These are phyloP conservation scores for Leucoptera coffeella DNA, from an alignment of 2,888 invertebrate genomes.

Conservation along the genomic window DNA sequence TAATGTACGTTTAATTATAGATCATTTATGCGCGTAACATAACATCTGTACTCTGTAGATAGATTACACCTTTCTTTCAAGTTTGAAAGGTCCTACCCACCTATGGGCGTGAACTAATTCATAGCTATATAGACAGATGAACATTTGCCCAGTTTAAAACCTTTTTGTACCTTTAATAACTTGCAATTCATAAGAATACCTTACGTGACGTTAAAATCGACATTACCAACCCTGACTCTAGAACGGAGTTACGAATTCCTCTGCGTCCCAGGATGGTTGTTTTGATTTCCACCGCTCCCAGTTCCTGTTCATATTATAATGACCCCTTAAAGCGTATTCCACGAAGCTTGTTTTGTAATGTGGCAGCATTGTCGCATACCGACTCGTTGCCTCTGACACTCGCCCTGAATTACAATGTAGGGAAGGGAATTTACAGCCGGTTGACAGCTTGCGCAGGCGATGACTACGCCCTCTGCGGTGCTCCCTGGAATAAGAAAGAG, in stretches of 20 bases:
- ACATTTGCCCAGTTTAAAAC: no score
- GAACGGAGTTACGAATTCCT: not conserved
- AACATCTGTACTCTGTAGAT: no score
- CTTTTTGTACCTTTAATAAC: no score
- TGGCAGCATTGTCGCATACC: constrained; percentile 42
- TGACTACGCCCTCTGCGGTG: constrained; percentile 35
- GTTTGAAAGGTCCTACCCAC: no score
- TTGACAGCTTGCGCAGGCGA: constrained; percentile 10
- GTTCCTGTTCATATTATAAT: not conserved
- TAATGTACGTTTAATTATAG: no score
- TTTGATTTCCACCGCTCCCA: not conserved
- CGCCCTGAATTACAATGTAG: constrained; percentile 46
- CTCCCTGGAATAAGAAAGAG: constrained; percentile 49
- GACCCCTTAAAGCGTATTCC: not conserved
- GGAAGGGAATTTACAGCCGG: constrained; percentile 34
- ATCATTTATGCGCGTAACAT: no score
- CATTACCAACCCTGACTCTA: not conserved
- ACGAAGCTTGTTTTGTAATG: constrained; percentile 1
- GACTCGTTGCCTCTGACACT: constrained; percentile 38
- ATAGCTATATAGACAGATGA: no score
- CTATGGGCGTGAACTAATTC: no score
- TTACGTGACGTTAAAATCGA: no score
- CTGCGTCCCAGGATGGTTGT: not conserved
- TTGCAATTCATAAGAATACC: no score
- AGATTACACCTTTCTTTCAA: no score